Evolutionary conservation across 2,888 invertebrate genomes (phyloP).

Genomic region (Chrysolina americana): DNA sequence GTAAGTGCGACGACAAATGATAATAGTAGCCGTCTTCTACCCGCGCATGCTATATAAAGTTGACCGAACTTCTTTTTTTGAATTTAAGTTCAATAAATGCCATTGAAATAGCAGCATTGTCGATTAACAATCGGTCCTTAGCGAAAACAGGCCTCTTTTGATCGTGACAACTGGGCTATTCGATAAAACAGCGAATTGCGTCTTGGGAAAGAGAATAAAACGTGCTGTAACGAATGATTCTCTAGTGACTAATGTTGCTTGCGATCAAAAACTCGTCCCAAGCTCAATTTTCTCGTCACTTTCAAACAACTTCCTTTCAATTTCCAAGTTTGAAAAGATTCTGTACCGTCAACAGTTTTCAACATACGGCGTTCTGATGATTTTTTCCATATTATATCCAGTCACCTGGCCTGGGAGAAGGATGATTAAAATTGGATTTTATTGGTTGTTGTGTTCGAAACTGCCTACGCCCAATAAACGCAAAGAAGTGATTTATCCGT

Average conservation of each 20-base stretch:
- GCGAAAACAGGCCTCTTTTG: constrained; percentile 14
- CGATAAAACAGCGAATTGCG: constrained; percentile 26
- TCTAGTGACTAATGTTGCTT: constrained; percentile 63
- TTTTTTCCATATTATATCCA: constrained; percentile 35
- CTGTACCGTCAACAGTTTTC: constrained; percentile 56
- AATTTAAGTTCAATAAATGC: too few species aligned
- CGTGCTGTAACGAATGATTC: constrained; percentile 61
- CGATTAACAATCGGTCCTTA: not conserved
- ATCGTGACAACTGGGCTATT: constrained; percentile 30
- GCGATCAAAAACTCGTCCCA: constrained; percentile 64
- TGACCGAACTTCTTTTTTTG: too few species aligned
- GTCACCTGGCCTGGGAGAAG: constrained; percentile 24
- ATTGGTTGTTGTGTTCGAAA: constrained; percentile 6
- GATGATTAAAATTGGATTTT: constrained; percentile 34
- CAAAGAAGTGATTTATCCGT: not conserved
- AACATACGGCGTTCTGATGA: constrained; percentile 49
- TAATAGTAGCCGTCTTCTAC: too few species aligned
- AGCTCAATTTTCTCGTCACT: constrained; percentile 63
- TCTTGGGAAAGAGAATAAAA: constrained; percentile 42
- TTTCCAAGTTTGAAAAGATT: constrained; percentile 61
- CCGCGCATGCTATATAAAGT: too few species aligned
- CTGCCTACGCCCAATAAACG: not conserved
- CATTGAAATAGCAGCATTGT: not conserved
- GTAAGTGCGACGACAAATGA: too few species aligned
- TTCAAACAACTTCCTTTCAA: constrained; percentile 65